Evolutionary conservation across 2,888 invertebrate species (phyloP).

Genomic region (Neocrepidodera transversa): DNA sequence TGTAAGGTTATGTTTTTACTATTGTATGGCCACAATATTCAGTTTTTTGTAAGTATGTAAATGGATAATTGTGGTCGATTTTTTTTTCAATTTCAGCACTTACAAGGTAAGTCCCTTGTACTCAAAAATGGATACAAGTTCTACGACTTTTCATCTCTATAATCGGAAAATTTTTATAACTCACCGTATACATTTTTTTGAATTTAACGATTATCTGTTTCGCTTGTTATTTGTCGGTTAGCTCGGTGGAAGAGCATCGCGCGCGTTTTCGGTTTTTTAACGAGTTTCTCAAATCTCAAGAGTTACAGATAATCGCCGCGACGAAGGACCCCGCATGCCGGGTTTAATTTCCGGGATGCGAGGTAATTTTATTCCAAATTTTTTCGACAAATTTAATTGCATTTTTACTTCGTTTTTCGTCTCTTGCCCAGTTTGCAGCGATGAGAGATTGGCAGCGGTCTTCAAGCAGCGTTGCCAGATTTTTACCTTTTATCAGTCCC

Average conservation of each 20-base stretch:
- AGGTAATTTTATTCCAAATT: conserved; percentile 14
- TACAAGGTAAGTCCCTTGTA: conserved; percentile 55
- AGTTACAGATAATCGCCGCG: conserved; percentile 40
- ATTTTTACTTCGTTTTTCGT: conserved; percentile 35
- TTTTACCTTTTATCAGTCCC: conserved; percentile 8
- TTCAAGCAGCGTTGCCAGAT: conserved; percentile 49
- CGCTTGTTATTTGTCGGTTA: conserved; percentile 38
- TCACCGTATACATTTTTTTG: conserved; percentile 18
- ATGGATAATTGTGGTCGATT: conserved; percentile 46
- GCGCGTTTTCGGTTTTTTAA: conserved; percentile 22
- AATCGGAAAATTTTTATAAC: conserved; percentile 2
- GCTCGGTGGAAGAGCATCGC: conserved; percentile 32
- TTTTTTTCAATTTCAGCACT: conserved; percentile 49
- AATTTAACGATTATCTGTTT: conserved; percentile 35
- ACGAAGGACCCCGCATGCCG: conserved; percentile 2
- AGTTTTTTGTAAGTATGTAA: conserved; percentile 49
- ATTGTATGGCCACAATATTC: conserved; percentile 44
- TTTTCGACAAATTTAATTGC: conserved; percentile 16
- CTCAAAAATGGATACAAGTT: conserved; percentile 21
- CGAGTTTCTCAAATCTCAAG: conserved; percentile 37
- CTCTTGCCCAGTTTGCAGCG: conserved; percentile 53
- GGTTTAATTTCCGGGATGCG: neutral
- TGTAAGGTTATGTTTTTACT: conserved; percentile 29
- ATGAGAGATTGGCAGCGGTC: conserved; percentile 55
- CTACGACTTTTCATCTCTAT: conserved; percentile 1